These are phyloP conservation scores for Agrochola circellaris DNA, from an alignment of 2,888 invertebrate species.

Conservation along the genomic window DNA sequence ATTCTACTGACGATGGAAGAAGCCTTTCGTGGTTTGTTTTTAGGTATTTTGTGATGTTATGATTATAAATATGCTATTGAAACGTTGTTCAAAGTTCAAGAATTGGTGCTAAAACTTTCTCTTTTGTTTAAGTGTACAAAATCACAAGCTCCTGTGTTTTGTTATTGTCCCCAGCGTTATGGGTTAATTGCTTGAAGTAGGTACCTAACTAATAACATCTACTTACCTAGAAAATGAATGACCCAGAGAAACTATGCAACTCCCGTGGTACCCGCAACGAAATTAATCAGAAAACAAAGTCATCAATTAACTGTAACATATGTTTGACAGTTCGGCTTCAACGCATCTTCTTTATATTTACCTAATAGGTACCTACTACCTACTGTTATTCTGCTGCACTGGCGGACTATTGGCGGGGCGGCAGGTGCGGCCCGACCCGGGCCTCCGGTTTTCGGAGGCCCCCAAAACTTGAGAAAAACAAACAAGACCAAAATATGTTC, in stretches of 20 bases:
- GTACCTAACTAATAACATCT: background rate
- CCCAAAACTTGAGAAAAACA: no score
- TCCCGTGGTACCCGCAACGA: background rate
- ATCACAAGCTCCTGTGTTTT: background rate
- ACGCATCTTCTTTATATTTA: no score
- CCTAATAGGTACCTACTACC: no score
- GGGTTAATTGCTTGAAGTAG: no score
- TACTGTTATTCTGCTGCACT: no score
- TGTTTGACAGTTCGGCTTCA: background rate
- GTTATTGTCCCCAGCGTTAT: background rate
- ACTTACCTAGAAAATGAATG: background rate
- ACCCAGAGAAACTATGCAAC: background rate
- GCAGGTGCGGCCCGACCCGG: no score
- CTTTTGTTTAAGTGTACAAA: background rate
- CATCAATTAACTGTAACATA: background rate
- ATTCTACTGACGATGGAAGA: background rate
- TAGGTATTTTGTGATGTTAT: no score
- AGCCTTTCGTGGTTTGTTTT: conserved; percentile 8
- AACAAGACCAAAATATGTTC: no score
- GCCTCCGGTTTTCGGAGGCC: no score
- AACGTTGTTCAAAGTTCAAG: background rate
- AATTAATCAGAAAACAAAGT: background rate
- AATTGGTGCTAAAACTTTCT: background rate
- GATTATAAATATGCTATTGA: no score
- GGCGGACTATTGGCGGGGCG: no score